A percentile compares a stretch with the other conserved stretches of the same genome.
These are phyloP conservation scores for Neolamprologus sp. DNA, from an alignment of 2,113 vertebrate genomes.

Conservation along the genomic window DNA sequence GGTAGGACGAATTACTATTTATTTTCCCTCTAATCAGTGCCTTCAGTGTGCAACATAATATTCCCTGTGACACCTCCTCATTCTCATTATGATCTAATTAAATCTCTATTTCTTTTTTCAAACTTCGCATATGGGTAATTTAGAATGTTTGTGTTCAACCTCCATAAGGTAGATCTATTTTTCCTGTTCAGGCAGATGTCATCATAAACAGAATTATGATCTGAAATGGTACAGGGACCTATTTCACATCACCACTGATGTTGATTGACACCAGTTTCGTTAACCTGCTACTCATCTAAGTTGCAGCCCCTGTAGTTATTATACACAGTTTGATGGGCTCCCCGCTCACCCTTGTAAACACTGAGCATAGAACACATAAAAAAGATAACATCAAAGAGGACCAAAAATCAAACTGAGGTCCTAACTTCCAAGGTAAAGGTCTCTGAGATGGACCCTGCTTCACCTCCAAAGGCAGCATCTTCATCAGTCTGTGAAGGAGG, in stretches of 20 bases:
- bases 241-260: background rate
- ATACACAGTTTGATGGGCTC: background rate
- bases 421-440: background rate
- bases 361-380: background rate
- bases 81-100: background rate
- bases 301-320: background rate
- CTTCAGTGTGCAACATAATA: background rate
- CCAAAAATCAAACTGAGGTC: background rate
- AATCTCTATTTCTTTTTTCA: background rate
- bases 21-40: background rate
- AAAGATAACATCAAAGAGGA: background rate
- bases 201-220: background rate
- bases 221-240: background rate
- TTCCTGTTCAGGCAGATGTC: background rate
- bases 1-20: background rate
- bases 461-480: background rate
- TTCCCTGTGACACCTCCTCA: background rate
- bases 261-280: background rate
- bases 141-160: background rate
- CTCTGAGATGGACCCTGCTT: background rate
- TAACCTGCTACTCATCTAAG: background rate
- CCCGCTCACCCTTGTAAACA: background rate
- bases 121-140: background rate
- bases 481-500: background rate
- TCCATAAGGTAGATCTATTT: background rate